Conservation (phyloP, 2,797 vertebrate species). For the Tarsius wallacei region DNA sequence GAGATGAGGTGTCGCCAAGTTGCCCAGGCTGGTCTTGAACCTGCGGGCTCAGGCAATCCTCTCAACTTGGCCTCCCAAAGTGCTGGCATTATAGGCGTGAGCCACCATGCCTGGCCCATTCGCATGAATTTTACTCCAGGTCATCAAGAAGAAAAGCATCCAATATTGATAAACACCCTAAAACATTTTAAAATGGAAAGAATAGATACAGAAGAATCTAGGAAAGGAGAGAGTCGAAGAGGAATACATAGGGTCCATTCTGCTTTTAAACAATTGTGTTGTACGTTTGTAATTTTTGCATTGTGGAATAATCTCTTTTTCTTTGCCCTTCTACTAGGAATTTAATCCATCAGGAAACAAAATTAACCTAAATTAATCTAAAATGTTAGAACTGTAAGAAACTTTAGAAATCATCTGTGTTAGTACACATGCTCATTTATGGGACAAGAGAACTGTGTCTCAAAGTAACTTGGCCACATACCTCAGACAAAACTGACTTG, state of each 20-base stretch:
- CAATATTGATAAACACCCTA: neutral
- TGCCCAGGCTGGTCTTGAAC: too few species aligned
- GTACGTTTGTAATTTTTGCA: neutral
- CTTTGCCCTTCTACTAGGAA: neutral
- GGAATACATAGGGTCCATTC: neutral
- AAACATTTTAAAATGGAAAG: neutral
- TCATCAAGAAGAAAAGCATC: neutral
- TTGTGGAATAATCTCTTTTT: neutral
- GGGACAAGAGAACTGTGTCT: neutral
- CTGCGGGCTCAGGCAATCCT: too few species aligned
- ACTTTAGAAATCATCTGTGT: neutral
- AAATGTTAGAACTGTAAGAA: constrained; percentile 25
- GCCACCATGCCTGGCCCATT: too few species aligned
- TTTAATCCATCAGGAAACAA: neutral
- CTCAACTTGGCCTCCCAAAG: too few species aligned
- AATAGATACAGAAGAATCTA: neutral
- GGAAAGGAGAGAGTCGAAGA: neutral
- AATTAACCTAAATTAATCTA: neutral
- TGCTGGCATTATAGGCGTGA: too few species aligned
- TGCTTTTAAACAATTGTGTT: neutral
- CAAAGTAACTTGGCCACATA: neutral
- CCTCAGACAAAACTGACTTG: neutral
- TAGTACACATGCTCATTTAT: neutral
- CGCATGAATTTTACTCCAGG: neutral
- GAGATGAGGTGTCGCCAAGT: too few species aligned